Conservation (phyloP, 2,113 vertebrate genomes). For the Callocephalon fimbriatum region DNA sequence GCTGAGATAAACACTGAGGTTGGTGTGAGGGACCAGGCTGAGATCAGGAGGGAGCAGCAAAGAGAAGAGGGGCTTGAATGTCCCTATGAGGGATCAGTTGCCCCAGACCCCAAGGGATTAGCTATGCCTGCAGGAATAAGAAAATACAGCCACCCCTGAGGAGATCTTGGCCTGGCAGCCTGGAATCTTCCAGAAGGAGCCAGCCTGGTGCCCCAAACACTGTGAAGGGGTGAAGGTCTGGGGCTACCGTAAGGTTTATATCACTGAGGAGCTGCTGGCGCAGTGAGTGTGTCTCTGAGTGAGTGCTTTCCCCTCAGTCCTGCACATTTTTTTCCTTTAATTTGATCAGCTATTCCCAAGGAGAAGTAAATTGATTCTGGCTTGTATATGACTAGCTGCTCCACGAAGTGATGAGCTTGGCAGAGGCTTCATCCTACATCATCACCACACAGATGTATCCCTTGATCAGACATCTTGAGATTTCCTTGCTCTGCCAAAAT, state of each 20-base stretch:
- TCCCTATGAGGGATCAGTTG: not conserved
- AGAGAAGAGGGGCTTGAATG: not conserved
- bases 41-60: not conserved
- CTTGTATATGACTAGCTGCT: not conserved
- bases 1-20: not conserved
- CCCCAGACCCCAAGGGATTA: not conserved
- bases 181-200: not conserved
- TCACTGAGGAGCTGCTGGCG: not conserved
- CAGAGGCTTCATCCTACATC: not conserved
- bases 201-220: rapidly evolving
- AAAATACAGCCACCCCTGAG: not conserved
- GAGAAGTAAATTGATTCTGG: not conserved
- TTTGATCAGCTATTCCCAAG: not conserved
- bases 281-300: not conserved
- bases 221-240: not conserved
- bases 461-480: not conserved
- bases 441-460: not conserved
- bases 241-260: rapidly evolving
- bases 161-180: not conserved
- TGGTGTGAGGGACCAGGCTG: rapidly evolving
- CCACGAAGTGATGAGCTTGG: not conserved
- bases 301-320: not conserved
- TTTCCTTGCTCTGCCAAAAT: not conserved
- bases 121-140: rapidly evolving
- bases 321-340: not conserved